Conservation (phyloP, 2,113 vertebrate species). For the Syngnathus typhle region DNA sequence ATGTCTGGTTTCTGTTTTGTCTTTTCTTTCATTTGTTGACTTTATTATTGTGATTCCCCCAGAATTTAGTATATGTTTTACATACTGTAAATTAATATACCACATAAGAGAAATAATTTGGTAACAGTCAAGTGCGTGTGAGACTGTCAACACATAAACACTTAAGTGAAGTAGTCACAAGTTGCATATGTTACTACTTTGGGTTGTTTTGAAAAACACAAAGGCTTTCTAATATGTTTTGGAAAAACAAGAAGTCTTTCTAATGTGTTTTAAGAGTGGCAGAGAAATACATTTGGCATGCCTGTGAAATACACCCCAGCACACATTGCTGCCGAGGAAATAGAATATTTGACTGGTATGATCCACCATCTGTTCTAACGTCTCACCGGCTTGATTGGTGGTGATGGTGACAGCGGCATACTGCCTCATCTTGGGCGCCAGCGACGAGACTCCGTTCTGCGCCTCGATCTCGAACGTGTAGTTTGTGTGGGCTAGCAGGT, state of each 20-base stretch:
- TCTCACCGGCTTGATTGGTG: conserved; percentile 93
- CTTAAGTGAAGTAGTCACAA: neutral
- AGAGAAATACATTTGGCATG: neutral
- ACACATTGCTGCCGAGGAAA: neutral
- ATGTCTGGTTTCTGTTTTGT: neutral
- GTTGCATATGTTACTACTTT: neutral
- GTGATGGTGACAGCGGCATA: conserved; percentile 93
- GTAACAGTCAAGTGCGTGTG: neutral
- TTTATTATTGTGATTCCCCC: neutral
- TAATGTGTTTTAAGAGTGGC: neutral
- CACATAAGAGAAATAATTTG: neutral
- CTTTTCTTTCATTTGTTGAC: neutral
- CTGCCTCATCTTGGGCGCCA: conserved; percentile 76
- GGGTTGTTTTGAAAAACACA: neutral
- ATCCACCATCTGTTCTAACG: neutral
- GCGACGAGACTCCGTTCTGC: conserved; percentile 82
- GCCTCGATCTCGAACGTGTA: conserved; percentile 98
- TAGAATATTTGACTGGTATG: conserved; percentile 7
- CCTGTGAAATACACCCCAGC: neutral
- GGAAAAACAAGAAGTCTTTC: neutral
- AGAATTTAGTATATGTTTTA: neutral
- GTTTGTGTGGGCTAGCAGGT: conserved; percentile 94
- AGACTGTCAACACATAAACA: neutral
- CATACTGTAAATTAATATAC: too few relatives aligned
- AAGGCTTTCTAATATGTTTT: neutral